Conservation (phyloP, 2,797 vertebrate genomes). For the Chanos chanos region DNA sequence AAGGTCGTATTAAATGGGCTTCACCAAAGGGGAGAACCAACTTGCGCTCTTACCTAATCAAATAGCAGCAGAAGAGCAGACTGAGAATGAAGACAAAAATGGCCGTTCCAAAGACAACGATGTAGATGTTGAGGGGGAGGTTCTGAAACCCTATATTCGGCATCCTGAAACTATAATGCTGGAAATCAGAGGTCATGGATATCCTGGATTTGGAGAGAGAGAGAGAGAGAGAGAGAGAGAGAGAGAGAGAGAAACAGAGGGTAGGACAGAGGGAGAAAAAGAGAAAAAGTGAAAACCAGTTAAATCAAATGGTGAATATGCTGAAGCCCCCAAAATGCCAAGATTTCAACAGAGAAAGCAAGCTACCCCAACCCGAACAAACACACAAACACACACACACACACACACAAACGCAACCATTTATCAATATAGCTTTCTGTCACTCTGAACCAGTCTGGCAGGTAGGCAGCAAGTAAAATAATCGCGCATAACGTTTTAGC, state of each 20-base stretch:
- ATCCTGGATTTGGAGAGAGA: slow-evolving; percentile 55
- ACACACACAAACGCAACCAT: too few species aligned
- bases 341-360: background rate
- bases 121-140: slow-evolving; percentile 99
- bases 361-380: too few species aligned
- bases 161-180: slow-evolving; percentile 98
- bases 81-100: slow-evolving; percentile 99
- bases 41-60: slow-evolving; percentile 88
- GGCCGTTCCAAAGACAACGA: slow-evolving; percentile 97
- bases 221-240: slow-evolving; percentile 19
- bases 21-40: background rate
- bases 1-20: background rate
- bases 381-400: too few species aligned
- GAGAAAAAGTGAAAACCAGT: slow-evolving; percentile 22
- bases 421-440: background rate
- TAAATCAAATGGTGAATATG: slow-evolving; percentile 2
- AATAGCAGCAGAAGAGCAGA: slow-evolving; percentile 98
- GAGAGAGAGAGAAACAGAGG: background rate
- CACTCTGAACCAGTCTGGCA: background rate
- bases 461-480: background rate
- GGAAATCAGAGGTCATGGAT: slow-evolving; percentile 97
- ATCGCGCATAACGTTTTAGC: too few species aligned
- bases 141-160: slow-evolving; percentile 99
- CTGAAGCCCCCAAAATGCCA: slow-evolving; percentile 17
- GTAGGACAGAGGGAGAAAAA: background rate